phyloP scores from a whole-genome alignment of 2,888 invertebrate species.

The Magallana nippona region DNA sequence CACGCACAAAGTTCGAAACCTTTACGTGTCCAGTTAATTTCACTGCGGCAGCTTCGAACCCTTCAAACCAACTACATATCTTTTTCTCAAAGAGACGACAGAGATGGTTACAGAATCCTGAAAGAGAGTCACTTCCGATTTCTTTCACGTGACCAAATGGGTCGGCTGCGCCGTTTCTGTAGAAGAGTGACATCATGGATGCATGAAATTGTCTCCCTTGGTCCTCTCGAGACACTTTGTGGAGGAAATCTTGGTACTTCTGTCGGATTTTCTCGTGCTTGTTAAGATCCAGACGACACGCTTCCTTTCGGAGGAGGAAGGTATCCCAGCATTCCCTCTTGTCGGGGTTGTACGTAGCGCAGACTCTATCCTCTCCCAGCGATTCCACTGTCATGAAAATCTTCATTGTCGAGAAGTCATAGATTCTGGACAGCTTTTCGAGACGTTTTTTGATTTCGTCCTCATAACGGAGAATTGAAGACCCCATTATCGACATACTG shows the following conservation, averaged over 20 bases:
- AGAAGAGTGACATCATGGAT: constrained; percentile 62
- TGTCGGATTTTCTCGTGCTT: constrained; percentile 67
- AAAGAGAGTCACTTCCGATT: constrained; percentile 47
- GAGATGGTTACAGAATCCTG: constrained; percentile 65
- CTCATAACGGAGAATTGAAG: constrained; percentile 60
- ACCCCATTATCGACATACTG: constrained; percentile 28
- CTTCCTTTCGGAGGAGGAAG: constrained; percentile 67
- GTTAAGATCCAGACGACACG: constrained; percentile 70
- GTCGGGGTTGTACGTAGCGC: constrained; percentile 62
- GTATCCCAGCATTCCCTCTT: constrained; percentile 64
- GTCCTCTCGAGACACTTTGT: constrained; percentile 65
- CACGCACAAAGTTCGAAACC: constrained; percentile 71
- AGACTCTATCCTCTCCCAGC: constrained; percentile 65
- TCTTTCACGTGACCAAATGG: constrained; percentile 58
- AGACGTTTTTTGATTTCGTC: constrained; percentile 66
- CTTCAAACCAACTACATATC: constrained; percentile 68
- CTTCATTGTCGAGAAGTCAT: constrained; percentile 73
- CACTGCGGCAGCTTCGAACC: constrained; percentile 69
- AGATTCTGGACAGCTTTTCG: constrained; percentile 70
- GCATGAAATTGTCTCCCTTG: constrained; percentile 68
- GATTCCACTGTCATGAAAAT: constrained; percentile 72
- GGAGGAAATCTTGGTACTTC: constrained; percentile 65
- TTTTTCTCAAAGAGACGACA: constrained; percentile 70
- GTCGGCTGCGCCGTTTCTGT: constrained; percentile 67
- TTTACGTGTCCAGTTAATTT: constrained; percentile 71